Conservation (phyloP, 1,140 invertebrate genomes). For the Paralvinella palmiformis region DNA sequence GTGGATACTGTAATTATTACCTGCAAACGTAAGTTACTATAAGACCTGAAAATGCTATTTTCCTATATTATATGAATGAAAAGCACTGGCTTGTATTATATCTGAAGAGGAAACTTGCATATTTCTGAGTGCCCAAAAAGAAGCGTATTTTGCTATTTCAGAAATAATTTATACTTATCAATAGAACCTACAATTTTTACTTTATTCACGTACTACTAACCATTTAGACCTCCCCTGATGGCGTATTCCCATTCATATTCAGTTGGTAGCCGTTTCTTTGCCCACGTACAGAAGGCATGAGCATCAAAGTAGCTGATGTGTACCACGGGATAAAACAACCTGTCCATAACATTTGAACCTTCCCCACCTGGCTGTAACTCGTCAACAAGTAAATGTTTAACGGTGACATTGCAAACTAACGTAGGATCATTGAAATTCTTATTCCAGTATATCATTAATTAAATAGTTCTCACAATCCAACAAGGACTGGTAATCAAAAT, state of each 20-base stretch:
- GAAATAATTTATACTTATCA: background rate
- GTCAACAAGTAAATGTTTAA: background rate
- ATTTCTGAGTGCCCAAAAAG: too few relatives aligned
- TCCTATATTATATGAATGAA: too few relatives aligned
- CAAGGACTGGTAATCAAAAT: too few relatives aligned
- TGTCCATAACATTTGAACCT: conserved; percentile 27
- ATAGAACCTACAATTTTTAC: background rate
- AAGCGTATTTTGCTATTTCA: too few relatives aligned
- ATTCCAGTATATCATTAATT: too few relatives aligned
- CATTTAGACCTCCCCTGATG: conserved; percentile 32
- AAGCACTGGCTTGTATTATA: too few relatives aligned
- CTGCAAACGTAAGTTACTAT: too few relatives aligned
- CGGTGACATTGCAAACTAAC: background rate
- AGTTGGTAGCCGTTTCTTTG: conserved; percentile 42
- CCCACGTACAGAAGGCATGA: conserved; percentile 38
- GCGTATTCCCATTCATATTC: conserved; percentile 50
- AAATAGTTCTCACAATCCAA: background rate
- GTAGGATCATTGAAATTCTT: background rate
- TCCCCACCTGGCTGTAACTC: conserved; percentile 41
- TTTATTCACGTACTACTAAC: conserved; percentile 21
- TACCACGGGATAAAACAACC: conserved; percentile 40
- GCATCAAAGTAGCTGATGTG: conserved; percentile 48
- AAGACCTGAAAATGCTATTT: too few relatives aligned
- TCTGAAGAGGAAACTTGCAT: too few relatives aligned
- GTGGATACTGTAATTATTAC: too few relatives aligned